Evolutionary conservation across 2,113 vertebrate genomes (phyloP).

Genomic region (Podocnemis expansa): DNA sequence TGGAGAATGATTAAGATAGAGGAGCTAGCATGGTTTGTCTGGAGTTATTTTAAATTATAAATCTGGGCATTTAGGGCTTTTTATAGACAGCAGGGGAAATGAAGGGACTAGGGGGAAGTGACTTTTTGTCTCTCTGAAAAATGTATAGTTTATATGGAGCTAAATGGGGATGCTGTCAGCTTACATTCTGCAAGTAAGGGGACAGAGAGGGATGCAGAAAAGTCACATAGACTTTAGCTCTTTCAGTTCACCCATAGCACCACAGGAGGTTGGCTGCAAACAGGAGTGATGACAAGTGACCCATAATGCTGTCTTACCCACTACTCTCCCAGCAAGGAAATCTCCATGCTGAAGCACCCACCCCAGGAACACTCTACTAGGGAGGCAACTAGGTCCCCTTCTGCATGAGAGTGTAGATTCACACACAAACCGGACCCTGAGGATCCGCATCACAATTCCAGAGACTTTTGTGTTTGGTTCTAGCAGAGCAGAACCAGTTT

Average conservation of each 20-base stretch:
- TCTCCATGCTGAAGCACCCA: too few species aligned
- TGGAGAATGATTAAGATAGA: background rate
- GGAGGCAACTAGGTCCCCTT: background rate
- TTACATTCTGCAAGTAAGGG: background rate
- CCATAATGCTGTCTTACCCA: background rate
- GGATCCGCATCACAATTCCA: background rate
- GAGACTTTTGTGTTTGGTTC: background rate
- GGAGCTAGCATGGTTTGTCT: background rate
- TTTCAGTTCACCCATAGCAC: background rate
- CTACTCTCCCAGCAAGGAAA: background rate
- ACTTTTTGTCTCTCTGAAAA: background rate
- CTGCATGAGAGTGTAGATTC: background rate
- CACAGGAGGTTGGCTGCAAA: background rate
- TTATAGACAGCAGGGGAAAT: too few species aligned
- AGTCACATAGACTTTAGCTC: background rate
- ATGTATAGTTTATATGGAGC: background rate
- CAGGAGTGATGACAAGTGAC: background rate
- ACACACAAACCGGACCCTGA: background rate
- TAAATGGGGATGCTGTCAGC: background rate
- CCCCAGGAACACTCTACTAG: background rate
- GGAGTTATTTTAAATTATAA: background rate
- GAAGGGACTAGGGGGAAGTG: too few species aligned
- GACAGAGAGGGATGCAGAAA: background rate
- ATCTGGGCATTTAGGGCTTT: background rate
- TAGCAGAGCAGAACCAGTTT: rapidly evolving